Evolutionary conservation across 2,113 vertebrate genomes (phyloP), one percentile per base, ranked within the genome.

Genomic region (Rhinoptilus africanus): DNA sequence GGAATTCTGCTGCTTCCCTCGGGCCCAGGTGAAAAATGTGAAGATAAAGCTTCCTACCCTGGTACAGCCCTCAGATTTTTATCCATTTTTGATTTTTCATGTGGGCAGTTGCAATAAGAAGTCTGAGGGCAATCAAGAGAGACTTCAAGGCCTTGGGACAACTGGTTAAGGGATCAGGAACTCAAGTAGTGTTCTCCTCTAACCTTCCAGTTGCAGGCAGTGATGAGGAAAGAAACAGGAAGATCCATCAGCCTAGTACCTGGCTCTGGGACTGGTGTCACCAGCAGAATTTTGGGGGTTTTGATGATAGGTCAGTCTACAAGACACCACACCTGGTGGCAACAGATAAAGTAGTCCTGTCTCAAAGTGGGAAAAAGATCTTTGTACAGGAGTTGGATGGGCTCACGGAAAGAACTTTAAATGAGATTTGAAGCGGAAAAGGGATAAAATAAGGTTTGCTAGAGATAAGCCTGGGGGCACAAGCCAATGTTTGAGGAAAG

Each of bases 241-340:
- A 69, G 16, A 60, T 3, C 5, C 50, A 85, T 8, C 3, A 88
- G 24, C 21, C 60, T n/a, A 45, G 50, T 39, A 73, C 10, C 7
- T 56, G 12, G 5, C 22, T 74, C 16, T 3, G 9, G 66, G 8
- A 5, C 28, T 56, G 8, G 4, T n/a, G 30, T 37, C 41, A 59
- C 9, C 4, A 4, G 4, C 7, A 73, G 59, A 90, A 59, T 34
- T 26, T 57, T 4, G 6, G 3, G 6, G 0, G 28, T 35, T 91
- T 82, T 74, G 34, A 50, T 45, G 54, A 30, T 18, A 7, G 32
- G 7, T 22, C 3, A 2, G 2, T 63, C 9, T 69, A 43, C 4
- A 16, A 4, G 8, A 68, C 9, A 53, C 4, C 2, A 30, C 32
- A 10, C 10, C 8, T 16, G 2, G 12, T 35, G 10, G 18, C 4